Percentiles rank a stretch among this genome's conserved stretches.
Conservation (phyloP, 2,797 vertebrate species). For the Syngnathus rostellatus region DNA sequence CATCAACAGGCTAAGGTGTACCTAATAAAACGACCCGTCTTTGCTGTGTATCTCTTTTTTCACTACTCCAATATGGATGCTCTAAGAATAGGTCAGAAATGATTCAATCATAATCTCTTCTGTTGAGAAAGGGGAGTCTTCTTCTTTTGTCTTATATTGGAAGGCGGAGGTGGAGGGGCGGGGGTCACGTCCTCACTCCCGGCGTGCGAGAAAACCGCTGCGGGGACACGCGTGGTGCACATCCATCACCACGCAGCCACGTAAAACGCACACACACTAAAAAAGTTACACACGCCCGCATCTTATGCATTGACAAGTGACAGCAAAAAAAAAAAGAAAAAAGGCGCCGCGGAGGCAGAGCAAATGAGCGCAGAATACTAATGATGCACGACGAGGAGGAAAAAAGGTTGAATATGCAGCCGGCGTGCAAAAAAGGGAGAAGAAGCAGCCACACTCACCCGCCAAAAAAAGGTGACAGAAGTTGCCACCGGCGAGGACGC, state of each 20-base stretch:
- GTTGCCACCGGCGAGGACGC: neutral
- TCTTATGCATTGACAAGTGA: neutral
- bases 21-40: neutral
- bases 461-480: neutral
- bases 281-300: neutral
- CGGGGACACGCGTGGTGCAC: neutral
- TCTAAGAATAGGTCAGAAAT: neutral
- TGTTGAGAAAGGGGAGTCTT: neutral
- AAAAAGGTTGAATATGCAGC: neutral
- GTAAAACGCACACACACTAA: neutral
- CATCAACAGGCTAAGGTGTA: neutral
- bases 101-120: neutral
- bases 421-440: neutral
- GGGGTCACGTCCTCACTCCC: neutral
- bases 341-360: constrained; percentile 28
- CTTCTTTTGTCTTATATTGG: neutral
- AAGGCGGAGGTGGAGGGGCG: neutral
- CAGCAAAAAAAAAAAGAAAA: neutral
- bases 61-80: too few relatives aligned
- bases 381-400: constrained; percentile 32
- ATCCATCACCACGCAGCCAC: neutral
- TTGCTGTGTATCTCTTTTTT: too few relatives aligned
- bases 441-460: neutral
- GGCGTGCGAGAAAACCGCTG: neutral
- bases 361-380: constrained; percentile 62